Base-by-base conservation (phyloP, 1,140 invertebrate species). In the Dufourea novaeangliae region DNA sequence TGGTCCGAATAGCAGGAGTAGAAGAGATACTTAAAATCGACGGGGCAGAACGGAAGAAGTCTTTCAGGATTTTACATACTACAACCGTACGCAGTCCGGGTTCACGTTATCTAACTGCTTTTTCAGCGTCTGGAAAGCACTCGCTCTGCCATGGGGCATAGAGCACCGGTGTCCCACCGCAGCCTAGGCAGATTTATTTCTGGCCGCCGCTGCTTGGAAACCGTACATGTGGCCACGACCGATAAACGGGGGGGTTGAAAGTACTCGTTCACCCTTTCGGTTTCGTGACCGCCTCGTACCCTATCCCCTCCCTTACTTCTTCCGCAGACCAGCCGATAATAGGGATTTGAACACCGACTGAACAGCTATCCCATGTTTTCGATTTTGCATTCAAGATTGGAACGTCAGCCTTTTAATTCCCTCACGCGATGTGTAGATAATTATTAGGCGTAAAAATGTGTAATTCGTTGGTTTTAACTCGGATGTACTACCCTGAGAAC, bases 121-220 rank as follows among this genome's bases (percentile, higher is more conserved):
- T 76, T 86, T 86, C 84, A 86, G 80, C 71, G 72, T 85, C 76
- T 82, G 80, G 57, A 41, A 76, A 63, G 41, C 67, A 63, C 64
- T 61, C 12, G 39, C 41, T 22, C n/a, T 61, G 56, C 34, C 46
- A 37, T 8, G 57, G 52, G 25, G 29, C 64, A 61, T 56, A 37
- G n/a, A n/a, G 32, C 29, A 34, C 25, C 37, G 5, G 32, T 50
- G 29, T n/a, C n/a, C 27, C 11, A 50, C 52, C 32, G 7, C 46
- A 64, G 66, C 29, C 50, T 56, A 54, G 46, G 12, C 25, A 84
- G 82, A 84, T 84, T 84, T 84, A 84, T 84, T 80, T 69, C 78
- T 41, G 56, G 29, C 70, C 56, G 57, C 41, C 63, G 29, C 50
- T 75, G 64, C 82, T 68, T 27, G 64, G 81, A 76, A 50, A 79